phyloP scores from a whole-genome alignment of 2,113 vertebrate species.

The Ardeotis arabs region DNA sequence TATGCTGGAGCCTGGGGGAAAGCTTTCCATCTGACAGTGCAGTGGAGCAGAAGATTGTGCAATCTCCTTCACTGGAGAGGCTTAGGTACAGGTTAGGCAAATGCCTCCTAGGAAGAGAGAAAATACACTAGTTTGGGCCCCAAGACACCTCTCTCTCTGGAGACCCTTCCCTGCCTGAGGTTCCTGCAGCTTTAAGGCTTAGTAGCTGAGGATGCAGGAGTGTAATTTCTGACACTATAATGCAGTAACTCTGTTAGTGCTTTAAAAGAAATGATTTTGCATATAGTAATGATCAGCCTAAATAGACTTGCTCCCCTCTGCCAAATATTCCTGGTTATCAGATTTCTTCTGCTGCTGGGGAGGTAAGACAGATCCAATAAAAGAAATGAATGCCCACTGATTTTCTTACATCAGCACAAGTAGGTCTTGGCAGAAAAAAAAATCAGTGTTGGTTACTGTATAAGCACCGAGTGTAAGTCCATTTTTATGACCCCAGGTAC shows the following conservation, averaged over 20 bases:
- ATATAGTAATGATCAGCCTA: background rate
- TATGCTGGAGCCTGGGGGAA: background rate
- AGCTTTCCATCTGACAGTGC: background rate
- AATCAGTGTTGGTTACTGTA: background rate
- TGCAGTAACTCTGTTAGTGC: background rate
- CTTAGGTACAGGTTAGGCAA: background rate
- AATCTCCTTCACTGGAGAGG: background rate
- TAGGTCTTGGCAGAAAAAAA: background rate
- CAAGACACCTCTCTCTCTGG: background rate
- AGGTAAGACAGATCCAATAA: background rate
- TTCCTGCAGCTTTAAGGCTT: background rate
- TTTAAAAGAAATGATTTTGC: background rate
- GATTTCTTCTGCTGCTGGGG: background rate
- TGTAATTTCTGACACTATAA: background rate
- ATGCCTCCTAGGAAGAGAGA: background rate
- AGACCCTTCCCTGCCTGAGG: background rate
- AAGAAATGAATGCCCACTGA: background rate
- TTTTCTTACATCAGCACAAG: background rate
- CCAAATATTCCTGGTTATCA: background rate
- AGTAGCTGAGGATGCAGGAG: background rate
- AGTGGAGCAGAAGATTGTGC: background rate
- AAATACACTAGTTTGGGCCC: background rate
- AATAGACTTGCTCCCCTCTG: background rate
- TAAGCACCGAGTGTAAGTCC: fast-evolving
- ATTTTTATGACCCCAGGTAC: background rate